phyloP scores from a whole-genome alignment of 2,113 vertebrate genomes.

The Phaethon lepturus region DNA sequence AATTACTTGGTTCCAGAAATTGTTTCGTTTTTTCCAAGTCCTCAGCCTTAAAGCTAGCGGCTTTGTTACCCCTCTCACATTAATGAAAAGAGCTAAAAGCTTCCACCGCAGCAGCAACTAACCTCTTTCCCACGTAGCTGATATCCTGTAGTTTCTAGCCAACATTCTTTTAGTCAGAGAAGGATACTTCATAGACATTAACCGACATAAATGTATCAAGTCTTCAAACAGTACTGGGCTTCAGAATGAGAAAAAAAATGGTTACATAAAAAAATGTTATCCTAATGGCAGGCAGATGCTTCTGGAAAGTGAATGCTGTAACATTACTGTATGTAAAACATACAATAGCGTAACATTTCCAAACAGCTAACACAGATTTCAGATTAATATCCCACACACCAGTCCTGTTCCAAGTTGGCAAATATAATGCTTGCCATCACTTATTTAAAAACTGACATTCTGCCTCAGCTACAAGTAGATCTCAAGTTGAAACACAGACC shows the following conservation, averaged over 20 bases:
- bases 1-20: background rate
- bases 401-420: background rate
- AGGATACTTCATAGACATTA: conserved; percentile 77
- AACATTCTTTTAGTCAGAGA: conserved; percentile 79
- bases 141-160: conserved; percentile 79
- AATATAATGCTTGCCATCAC: background rate
- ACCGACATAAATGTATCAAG: conserved; percentile 87
- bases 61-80: background rate
- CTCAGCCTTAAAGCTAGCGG: background rate
- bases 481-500: background rate
- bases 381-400: background rate
- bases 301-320: background rate
- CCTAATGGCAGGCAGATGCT: background rate
- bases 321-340: background rate
- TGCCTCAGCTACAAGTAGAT: background rate
- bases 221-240: conserved; percentile 86
- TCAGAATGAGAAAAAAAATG: background rate
- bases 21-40: background rate
- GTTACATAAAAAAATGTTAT: background rate
- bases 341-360: background rate
- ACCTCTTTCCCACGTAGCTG: conserved; percentile 89
- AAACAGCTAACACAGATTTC: background rate
- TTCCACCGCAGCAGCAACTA: background rate
- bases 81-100: background rate
- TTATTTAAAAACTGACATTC: background rate